Conservation (phyloP, 2,888 invertebrate genomes). For the Cosmia trapezina region DNA sequence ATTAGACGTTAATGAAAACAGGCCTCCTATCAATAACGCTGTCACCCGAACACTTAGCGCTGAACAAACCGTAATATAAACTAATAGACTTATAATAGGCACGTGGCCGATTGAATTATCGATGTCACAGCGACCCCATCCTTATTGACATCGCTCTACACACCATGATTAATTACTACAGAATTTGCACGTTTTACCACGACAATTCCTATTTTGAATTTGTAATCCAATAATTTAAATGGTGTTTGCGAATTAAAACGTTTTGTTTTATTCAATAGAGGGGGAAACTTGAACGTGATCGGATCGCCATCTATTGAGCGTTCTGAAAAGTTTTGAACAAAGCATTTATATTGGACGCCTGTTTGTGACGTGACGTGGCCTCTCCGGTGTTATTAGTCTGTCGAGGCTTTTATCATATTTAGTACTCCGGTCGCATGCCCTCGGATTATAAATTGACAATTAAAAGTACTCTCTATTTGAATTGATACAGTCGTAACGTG, state of each 20-base stretch:
- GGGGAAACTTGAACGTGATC: conserved; percentile 37
- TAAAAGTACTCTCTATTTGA: conserved; percentile 37
- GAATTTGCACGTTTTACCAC: conserved; percentile 71
- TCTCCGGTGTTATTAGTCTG: conserved; percentile 32
- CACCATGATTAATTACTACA: conserved; percentile 76
- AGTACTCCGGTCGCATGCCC: conserved; percentile 13
- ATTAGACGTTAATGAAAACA: conserved; percentile 60
- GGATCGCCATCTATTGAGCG: conserved; percentile 53
- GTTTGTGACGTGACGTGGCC: conserved; percentile 45
- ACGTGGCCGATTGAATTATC: conserved; percentile 70
- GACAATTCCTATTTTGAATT: conserved; percentile 71
- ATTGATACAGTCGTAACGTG: conserved; percentile 25
- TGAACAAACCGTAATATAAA: conserved; percentile 65
- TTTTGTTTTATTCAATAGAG: conserved; percentile 63
- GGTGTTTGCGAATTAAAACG: conserved; percentile 60
- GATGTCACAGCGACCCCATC: conserved; percentile 65
- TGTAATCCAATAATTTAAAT: conserved; percentile 68
- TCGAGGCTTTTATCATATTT: conserved; percentile 53
- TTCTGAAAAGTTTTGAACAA: conserved; percentile 45
- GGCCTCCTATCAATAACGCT: conserved; percentile 68
- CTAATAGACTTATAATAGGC: conserved; percentile 70
- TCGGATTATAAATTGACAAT: conserved; percentile 49
- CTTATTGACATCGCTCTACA: conserved; percentile 65
- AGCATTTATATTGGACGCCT: conserved; percentile 42
- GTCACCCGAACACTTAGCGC: conserved; percentile 63